Percentiles rank a stretch among this genome's conserved stretches.
Conservation (phyloP, 2,888 invertebrate genomes). For the Sclerodermus sp. region DNA sequence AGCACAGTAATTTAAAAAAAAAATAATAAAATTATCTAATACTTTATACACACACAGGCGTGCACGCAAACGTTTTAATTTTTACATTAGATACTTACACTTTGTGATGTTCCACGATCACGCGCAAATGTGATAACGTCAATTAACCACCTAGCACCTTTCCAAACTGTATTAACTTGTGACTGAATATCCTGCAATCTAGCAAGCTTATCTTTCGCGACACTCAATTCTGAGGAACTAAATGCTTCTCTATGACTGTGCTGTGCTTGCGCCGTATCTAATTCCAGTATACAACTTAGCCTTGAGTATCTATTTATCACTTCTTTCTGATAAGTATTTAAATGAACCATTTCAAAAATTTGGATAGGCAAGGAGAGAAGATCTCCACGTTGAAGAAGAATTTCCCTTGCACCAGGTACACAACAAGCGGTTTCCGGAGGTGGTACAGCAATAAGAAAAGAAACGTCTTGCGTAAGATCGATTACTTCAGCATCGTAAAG, state of each 20-base stretch:
- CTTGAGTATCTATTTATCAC: conserved; percentile 90
- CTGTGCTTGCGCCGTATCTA: conserved; percentile 88
- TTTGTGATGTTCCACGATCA: conserved; percentile 64
- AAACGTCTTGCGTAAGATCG: conserved; percentile 87
- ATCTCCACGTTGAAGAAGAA: conserved; percentile 81
- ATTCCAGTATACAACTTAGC: conserved; percentile 89
- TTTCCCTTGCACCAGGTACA: conserved; percentile 83
- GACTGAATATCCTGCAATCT: conserved; percentile 83
- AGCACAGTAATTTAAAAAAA: not conserved
- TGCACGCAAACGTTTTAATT: no score
- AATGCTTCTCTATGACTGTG: conserved; percentile 95
- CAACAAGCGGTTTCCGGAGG: conserved; percentile 91
- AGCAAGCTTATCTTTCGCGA: conserved; percentile 81
- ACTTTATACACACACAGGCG: no score
- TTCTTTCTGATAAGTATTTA: conserved; percentile 89
- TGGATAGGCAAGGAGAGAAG: conserved; percentile 89
- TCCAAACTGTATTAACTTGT: conserved; percentile 88
- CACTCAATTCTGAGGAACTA: conserved; percentile 82
- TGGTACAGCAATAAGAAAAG: conserved; percentile 89
- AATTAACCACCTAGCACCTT: conserved; percentile 93
- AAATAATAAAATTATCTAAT: no score
- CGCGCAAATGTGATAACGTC: conserved; percentile 93
- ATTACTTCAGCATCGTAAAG: conserved; percentile 93
- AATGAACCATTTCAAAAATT: conserved; percentile 92
- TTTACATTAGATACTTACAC: conserved; percentile 35